Evolutionary conservation across 2,797 vertebrate species (phyloP), one percentile per base, ranked within the genome.

Genomic region (Epinephelus malabaricus): DNA sequence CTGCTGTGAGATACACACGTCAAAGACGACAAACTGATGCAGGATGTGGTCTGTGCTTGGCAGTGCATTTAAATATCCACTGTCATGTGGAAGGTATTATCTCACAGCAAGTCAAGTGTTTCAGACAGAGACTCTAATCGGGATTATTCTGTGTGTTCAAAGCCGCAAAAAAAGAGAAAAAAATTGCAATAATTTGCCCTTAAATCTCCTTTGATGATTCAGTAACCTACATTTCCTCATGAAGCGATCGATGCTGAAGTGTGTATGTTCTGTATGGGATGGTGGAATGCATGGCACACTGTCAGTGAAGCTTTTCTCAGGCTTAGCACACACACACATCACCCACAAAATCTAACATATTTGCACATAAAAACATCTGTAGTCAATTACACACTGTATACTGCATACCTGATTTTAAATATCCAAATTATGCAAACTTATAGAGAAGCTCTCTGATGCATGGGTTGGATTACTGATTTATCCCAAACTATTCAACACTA

Each of bases 11-110:
- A 81, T 30, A 27, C 55, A 18, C n/a, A 76, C 3, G 2, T 83
- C 78, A 78, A 53, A 78, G 43, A 69, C 56, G 63, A 45, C 49
- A 43, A 73, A 81, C 66, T 18, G 55, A 78, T 72, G 60, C 56
- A 12, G 66, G 65, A 76, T 19, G 62, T 21, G 13, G 34, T 49
- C 27, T 75, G 15, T 64, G 38, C 55, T 66, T 38, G 40, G 49
- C 53, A 55, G 50, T 19, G 53, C 27, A 64, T 84, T 77, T 82
- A 66, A 86, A 83, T 70, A 82, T 69, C 43, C 46, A 55, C 61
- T 21, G 27, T 71, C 23, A 79, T 17, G 34, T 63, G 71, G 46
- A 59, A 55, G 59, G 69, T 45, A 63, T 83, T 68, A 67, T 83
- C 25, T 61, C 55, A 70, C 61, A 64, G 71, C 19, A 58, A 74